Percentiles rank a stretch among this genome's conserved stretches.
phyloP scores from a whole-genome alignment of 2,797 vertebrate species.

The Fringilla coelebs region DNA sequence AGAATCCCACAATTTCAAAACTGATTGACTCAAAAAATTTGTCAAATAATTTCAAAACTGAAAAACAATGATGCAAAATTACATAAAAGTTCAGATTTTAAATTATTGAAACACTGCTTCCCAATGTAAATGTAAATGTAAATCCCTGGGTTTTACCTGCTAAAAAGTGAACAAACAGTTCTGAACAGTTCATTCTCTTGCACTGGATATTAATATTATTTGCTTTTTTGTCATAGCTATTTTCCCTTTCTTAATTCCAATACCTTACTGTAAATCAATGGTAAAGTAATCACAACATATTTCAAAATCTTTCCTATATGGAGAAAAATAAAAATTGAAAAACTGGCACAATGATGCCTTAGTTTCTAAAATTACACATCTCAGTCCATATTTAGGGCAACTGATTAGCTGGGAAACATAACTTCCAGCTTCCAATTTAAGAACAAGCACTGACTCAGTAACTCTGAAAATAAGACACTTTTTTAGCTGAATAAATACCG shows the following conservation, averaged over 20 bases:
- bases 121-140: neutral
- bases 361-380: neutral
- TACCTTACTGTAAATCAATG: neutral
- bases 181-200: neutral
- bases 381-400: neutral
- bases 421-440: neutral
- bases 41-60: neutral
- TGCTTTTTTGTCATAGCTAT: neutral
- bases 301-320: neutral
- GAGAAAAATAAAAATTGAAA: conserved; percentile 13
- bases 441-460: neutral
- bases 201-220: neutral
- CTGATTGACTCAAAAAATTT: neutral
- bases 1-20: neutral
- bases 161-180: neutral
- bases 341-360: neutral
- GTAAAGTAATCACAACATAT: neutral
- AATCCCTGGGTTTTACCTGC: neutral
- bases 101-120: neutral
- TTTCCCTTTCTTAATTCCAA: neutral
- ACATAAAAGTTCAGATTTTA: neutral
- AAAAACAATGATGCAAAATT: neutral
- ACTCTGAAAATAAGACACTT: neutral
- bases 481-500: neutral
- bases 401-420: conserved; percentile 8